Conservation (phyloP, 2,888 invertebrate genomes). For the Acanthosepion pharaonis region DNA sequence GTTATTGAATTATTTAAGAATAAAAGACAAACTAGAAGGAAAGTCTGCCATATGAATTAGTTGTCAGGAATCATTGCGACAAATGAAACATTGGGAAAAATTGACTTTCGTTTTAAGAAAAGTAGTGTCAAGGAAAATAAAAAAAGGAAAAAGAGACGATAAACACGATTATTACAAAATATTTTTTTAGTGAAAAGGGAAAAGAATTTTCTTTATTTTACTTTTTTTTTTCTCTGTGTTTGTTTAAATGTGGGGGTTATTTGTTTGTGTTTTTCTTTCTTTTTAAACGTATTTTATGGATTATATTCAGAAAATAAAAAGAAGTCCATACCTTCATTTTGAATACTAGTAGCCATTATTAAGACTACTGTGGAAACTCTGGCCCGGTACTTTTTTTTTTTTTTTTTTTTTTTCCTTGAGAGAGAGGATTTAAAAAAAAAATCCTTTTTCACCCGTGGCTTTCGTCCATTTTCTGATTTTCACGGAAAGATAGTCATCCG, state of each 20-base stretch:
- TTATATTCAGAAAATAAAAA: not conserved
- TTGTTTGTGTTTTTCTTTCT: not conserved
- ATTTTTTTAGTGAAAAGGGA: too few relatives aligned
- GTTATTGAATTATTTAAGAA: too few relatives aligned
- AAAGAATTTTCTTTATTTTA: not conserved
- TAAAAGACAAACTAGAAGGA: too few relatives aligned
- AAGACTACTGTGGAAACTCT: conserved; percentile 36
- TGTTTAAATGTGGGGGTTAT: not conserved
- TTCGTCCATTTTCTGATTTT: conserved; percentile 47
- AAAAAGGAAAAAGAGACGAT: too few relatives aligned
- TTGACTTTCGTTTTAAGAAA: too few relatives aligned
- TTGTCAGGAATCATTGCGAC: too few relatives aligned
- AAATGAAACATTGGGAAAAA: too few relatives aligned
- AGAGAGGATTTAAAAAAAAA: not conserved
- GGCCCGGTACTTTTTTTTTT: conserved; percentile 24
- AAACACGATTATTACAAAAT: too few relatives aligned
- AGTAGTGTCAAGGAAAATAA: too few relatives aligned
- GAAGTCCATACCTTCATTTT: conserved; percentile 39
- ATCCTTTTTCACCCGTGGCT: conserved; percentile 40
- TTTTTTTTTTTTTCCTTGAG: conserved; percentile 25
- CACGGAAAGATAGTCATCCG: conserved; percentile 42
- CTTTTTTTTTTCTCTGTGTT: not conserved
- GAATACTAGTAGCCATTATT: conserved; percentile 47
- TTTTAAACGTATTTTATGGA: not conserved
- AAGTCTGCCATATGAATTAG: too few relatives aligned